Evolutionary conservation across 2,797 vertebrate genomes (phyloP).

Genomic region (Platyrinchus mystaceus): DNA sequence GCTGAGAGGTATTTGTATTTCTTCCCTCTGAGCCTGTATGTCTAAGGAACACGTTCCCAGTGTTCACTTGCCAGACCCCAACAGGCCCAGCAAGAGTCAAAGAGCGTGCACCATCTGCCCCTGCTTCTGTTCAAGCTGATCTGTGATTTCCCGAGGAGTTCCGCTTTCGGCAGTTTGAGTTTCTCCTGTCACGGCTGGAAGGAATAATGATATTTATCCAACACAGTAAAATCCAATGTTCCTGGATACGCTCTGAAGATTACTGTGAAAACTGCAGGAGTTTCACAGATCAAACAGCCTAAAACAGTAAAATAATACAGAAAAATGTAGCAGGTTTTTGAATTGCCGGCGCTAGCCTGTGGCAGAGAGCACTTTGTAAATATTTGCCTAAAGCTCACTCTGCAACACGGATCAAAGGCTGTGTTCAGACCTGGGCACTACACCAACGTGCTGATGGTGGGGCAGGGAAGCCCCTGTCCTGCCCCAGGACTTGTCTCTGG

Average conservation of each 20-base stretch:
- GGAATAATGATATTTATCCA: constrained; percentile 8
- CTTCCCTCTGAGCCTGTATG: background rate
- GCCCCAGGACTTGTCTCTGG: background rate
- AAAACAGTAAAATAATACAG: background rate
- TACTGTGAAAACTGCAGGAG: background rate
- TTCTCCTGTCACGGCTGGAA: background rate
- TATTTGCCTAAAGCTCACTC: background rate
- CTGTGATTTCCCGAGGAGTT: background rate
- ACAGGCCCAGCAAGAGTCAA: background rate
- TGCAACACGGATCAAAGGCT: background rate
- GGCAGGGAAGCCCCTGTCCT: background rate
- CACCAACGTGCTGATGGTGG: fast-evolving
- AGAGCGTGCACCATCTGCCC: background rate
- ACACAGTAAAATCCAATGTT: background rate
- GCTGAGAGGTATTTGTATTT: background rate
- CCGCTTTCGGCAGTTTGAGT: background rate
- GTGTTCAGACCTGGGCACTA: background rate
- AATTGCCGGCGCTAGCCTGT: background rate
- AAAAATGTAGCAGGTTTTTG: background rate
- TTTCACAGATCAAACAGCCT: background rate
- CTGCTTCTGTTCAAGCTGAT: background rate
- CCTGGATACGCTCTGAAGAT: background rate
- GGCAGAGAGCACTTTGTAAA: background rate
- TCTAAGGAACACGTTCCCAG: background rate
- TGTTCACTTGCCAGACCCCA: background rate